phyloP scores from a whole-genome alignment of 2,797 vertebrate species.

The Rhinella marina region DNA sequence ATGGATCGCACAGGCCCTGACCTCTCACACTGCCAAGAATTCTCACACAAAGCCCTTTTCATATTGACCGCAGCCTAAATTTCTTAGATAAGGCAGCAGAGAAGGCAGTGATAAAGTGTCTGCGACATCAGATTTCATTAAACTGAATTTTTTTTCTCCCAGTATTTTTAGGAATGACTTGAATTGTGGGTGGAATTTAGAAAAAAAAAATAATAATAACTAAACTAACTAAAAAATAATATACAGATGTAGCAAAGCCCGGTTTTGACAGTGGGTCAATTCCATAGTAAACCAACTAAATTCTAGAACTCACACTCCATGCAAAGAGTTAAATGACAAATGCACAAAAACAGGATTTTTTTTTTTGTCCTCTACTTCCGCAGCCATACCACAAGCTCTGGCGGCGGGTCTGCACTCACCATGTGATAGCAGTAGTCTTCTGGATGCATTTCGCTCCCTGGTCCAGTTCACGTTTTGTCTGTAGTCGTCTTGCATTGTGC shows the following conservation, averaged over 20 bases:
- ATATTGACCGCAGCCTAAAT: conserved; percentile 69
- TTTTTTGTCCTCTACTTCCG: conserved; percentile 34
- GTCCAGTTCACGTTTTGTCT: conserved; percentile 81
- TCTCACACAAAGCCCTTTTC: conserved; percentile 85
- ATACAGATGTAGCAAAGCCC: neutral
- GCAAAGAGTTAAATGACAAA: neutral
- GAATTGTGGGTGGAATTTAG: neutral
- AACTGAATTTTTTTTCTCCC: conserved; percentile 64
- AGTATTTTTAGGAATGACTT: neutral
- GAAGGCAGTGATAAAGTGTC: conserved; percentile 65
- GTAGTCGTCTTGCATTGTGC: conserved; percentile 72
- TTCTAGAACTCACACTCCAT: neutral
- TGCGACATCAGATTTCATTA: conserved; percentile 68
- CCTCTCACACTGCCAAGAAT: conserved; percentile 80
- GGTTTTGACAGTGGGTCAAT: neutral
- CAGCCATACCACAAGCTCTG: neutral
- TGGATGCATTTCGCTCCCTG: conserved; percentile 81
- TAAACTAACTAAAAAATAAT: neutral
- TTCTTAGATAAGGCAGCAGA: conserved; percentile 72
- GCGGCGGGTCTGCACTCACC: conserved; percentile 78
- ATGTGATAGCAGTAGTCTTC: conserved; percentile 77
- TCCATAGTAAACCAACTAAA: neutral
- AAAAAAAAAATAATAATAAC: too few species aligned
- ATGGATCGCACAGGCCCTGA: conserved; percentile 80
- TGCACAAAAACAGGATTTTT: neutral